These are phyloP conservation scores for Acronicta aceris DNA, from an alignment of 2,888 invertebrate genomes.

Conservation along the genomic window DNA sequence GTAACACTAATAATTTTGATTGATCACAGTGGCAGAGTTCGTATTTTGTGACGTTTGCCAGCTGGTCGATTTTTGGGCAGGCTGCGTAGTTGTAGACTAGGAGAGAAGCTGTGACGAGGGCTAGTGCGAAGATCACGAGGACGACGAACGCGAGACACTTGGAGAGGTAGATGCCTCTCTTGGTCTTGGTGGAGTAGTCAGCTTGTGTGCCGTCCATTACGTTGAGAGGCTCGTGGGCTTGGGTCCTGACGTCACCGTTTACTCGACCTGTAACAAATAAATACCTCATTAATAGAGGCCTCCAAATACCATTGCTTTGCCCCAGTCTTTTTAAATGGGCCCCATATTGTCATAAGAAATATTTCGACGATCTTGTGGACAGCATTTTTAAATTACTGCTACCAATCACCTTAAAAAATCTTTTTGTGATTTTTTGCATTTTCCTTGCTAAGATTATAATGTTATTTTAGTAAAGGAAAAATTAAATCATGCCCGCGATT, in stretches of 20 bases:
- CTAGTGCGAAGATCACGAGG: slow-evolving; percentile 90
- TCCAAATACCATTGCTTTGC: not conserved
- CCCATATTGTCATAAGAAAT: too few species aligned
- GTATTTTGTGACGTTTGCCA: slow-evolving; percentile 83
- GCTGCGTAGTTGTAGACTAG: slow-evolving; percentile 94
- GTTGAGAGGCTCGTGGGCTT: slow-evolving; percentile 83
- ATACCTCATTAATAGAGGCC: not conserved
- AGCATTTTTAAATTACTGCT: too few species aligned
- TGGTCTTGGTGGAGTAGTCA: slow-evolving; percentile 90
- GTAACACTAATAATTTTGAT: slow-evolving; percentile 80
- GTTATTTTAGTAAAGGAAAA: too few species aligned
- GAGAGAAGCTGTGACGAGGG: slow-evolving; percentile 92
- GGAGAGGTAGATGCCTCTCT: slow-evolving; percentile 91
- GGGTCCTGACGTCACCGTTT: slow-evolving; percentile 84
- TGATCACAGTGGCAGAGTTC: slow-evolving; percentile 82
- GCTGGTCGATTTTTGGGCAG: slow-evolving; percentile 87
- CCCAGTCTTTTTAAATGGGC: not conserved
- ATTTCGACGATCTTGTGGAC: too few species aligned
- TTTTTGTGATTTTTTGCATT: too few species aligned
- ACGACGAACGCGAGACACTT: slow-evolving; percentile 90
- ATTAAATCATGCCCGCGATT: too few species aligned
- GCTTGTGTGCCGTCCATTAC: slow-evolving; percentile 91
- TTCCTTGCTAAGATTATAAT: too few species aligned
- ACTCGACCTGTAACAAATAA: slow-evolving; percentile 76
- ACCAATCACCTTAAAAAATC: too few species aligned